phyloP scores from a whole-genome alignment of 2,797 vertebrate genomes.

The Macropus fuliginosus region DNA sequence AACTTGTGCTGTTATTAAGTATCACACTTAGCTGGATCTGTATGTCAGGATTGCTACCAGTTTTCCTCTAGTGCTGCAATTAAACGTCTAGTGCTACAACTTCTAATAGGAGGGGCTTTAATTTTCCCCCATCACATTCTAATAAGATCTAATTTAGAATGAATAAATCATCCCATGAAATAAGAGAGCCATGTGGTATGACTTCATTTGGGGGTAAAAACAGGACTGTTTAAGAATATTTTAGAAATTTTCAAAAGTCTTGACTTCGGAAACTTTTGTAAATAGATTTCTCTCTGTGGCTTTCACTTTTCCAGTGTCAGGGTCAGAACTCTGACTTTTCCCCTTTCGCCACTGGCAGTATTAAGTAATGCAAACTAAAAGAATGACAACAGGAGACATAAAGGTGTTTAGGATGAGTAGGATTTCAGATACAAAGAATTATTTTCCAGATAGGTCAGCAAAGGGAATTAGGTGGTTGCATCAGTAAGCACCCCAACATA shows the following conservation, averaged over 20 bases:
- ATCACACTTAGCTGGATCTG: slow-evolving; percentile 29
- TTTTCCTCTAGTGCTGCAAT: slow-evolving; percentile 44
- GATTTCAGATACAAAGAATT: background rate
- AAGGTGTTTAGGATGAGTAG: background rate
- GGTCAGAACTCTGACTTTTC: slow-evolving; percentile 45
- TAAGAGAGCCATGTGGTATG: slow-evolving; percentile 43
- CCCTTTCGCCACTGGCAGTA: background rate
- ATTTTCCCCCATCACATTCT: slow-evolving; percentile 45
- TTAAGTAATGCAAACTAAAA: slow-evolving; percentile 6
- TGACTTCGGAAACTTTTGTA: background rate
- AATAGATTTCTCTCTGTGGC: background rate
- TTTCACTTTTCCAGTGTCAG: slow-evolving; percentile 37
- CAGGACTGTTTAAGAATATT: slow-evolving; percentile 10
- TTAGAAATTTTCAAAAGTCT: slow-evolving; percentile 1
- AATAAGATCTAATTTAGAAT: slow-evolving; percentile 22
- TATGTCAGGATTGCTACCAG: slow-evolving; percentile 52
- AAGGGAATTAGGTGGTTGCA: background rate
- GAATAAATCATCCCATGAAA: slow-evolving; percentile 53
- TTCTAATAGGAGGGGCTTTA: slow-evolving; percentile 23
- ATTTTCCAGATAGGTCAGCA: background rate
- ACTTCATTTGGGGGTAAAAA: slow-evolving; percentile 27
- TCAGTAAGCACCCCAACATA: too few relatives aligned
- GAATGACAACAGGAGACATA: background rate
- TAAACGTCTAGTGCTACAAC: slow-evolving; percentile 62
- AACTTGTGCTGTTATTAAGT: slow-evolving; percentile 8